Base-by-base conservation (phyloP, 1,140 invertebrate species). In the Lamellibrachia luymesi region DNA sequence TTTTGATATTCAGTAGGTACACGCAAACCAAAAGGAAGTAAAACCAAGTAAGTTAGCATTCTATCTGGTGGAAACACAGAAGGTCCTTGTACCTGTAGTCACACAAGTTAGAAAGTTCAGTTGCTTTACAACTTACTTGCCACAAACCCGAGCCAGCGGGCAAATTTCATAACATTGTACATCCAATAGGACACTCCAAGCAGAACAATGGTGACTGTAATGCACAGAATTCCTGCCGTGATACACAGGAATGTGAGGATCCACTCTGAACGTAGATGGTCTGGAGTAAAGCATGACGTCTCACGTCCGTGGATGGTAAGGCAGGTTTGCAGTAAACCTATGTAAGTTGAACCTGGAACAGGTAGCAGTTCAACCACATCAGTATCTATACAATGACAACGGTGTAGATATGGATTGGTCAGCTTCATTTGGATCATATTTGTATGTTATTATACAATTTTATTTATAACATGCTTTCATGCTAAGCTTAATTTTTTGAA, bases 321-420 rank as follows among this genome's bases (percentile, higher is more conserved):
- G 95, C 98, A 99, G 51, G 98, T 98, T 97, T 98, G 98, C 97
- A 99, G 98, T 52, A 99, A 96, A 17, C 98, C 98, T 93, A 99
- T 97, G 95, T 98, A 97, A 27, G 98, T 99, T 94, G 95, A 93
- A 50, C 95, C 95, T 96, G 92, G 7, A 94, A 94, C 52, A 92
- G 92, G 51, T 7, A 93, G 38, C 27, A 93, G 91, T 27, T 17
- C 49, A 91, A 25, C 7, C 27, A n/a, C 25, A 91, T 38, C 10
- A 91, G 91, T 25, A 91, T 13, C 89, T 90, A 50, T 4, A n/a
- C 13, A 13, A 50, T 91, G 4, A 27, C 22, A 13, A n/a, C 2
- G 91, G 13, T 51, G 51, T 91, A 91, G 7, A 22, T 4, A n/a
- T 91, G 13, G 91, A 38, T 91, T 10, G 51, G 17, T 91, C 91